A percentile compares a stretch with the other conserved stretches of the same genome.
Conservation (phyloP, 2,888 invertebrate species). For the Creontiades dilutus region DNA sequence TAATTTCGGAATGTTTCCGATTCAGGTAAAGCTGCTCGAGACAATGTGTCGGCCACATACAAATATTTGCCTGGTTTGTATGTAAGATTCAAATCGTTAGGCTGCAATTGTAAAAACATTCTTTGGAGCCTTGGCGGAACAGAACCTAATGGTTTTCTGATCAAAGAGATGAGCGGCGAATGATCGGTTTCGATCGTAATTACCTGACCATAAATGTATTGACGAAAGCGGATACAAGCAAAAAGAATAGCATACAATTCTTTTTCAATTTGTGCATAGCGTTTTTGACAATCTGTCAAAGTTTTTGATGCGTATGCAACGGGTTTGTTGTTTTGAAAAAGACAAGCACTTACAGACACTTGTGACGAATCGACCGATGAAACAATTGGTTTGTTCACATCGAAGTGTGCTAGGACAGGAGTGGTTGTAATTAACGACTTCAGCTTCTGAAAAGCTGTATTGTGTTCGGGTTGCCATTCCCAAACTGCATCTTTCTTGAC, state of each 20-base stretch:
- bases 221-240: not conserved
- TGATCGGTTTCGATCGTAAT: constrained; percentile 16
- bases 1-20: too few species aligned
- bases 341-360: constrained; percentile 45
- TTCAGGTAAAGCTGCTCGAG: too few species aligned
- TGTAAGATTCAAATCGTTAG: not conserved
- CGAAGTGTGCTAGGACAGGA: constrained; percentile 58
- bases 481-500: constrained; percentile 73
- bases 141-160: not conserved
- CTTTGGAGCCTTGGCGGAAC: not conserved
- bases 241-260: not conserved
- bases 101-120: not conserved
- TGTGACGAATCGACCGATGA: constrained; percentile 18
- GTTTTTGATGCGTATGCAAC: constrained; percentile 39
- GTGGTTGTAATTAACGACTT: constrained; percentile 34
- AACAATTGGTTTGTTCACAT: constrained; percentile 13
- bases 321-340: constrained; percentile 48
- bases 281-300: not conserved
- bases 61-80: not conserved
- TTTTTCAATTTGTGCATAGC: constrained; percentile 1
- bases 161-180: not conserved
- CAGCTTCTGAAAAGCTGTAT: constrained; percentile 47
- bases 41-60: not conserved
- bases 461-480: constrained; percentile 50
- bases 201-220: constrained; percentile 8